A percentile compares a stretch with the other conserved stretches of the same genome.
Conservation (phyloP, 2,888 invertebrate species). For the Tenthredo scrophulariae region DNA sequence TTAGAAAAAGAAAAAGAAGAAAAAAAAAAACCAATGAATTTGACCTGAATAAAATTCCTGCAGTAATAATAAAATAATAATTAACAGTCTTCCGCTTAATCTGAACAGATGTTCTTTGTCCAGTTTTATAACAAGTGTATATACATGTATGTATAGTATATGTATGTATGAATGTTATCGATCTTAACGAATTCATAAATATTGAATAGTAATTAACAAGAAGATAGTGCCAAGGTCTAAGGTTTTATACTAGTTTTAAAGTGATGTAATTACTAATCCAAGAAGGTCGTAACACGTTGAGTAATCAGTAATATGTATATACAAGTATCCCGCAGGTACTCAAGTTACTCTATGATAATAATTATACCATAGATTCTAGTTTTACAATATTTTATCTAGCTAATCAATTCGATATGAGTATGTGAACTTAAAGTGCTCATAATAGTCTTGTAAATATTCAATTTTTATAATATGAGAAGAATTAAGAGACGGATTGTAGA, state of each 20-base stretch:
- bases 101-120: background rate
- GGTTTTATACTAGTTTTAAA: background rate
- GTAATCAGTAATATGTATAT: background rate
- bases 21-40: background rate
- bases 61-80: background rate
- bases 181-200: background rate
- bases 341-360: background rate
- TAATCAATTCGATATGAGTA: background rate
- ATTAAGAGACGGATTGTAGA: background rate
- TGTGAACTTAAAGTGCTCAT: background rate
- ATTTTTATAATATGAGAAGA: background rate
- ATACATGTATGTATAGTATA: background rate
- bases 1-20: background rate
- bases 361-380: background rate
- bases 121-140: background rate
- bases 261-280: slow-evolving; percentile 8
- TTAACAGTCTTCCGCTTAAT: background rate
- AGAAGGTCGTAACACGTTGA: background rate
- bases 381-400: background rate
- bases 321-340: background rate
- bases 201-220: background rate
- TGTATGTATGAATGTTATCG: background rate
- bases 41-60: background rate
- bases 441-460: background rate
- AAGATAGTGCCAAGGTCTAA: slow-evolving; percentile 23